A percentile compares a stretch with the other conserved stretches of the same genome.
phyloP scores from a whole-genome alignment of 2,888 invertebrate genomes.

The Bellardia bayeri region DNA sequence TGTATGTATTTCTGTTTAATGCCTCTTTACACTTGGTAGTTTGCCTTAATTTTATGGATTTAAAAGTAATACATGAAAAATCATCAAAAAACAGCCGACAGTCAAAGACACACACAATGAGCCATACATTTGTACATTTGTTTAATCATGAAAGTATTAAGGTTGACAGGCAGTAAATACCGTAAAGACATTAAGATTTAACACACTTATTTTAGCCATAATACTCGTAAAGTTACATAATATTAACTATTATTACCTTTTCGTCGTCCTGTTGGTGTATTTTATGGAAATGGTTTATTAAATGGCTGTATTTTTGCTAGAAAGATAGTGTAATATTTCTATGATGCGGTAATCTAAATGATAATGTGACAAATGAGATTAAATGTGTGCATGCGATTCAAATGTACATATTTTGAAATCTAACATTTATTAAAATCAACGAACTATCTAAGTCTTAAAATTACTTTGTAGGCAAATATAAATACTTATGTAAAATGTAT shows the following conservation, averaged over 20 bases:
- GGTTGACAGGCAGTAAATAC: conserved; percentile 33
- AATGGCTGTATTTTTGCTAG: background rate
- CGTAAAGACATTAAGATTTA: conserved; percentile 40
- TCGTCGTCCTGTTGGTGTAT: background rate
- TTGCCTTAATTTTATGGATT: conserved; percentile 35
- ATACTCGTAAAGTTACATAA: conserved; percentile 34
- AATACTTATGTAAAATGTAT: no score
- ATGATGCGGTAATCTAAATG: background rate
- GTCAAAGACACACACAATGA: background rate
- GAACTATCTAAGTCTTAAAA: background rate
- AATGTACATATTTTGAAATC: background rate
- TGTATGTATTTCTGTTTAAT: conserved; percentile 12
- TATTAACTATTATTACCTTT: conserved; percentile 39
- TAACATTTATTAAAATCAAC: background rate
- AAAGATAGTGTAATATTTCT: background rate
- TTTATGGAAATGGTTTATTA: conserved; percentile 21
- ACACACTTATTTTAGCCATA: conserved; percentile 38
- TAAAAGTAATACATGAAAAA: background rate
- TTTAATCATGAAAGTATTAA: conserved; percentile 13
- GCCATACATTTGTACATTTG: background rate
- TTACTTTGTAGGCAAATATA: background rate
- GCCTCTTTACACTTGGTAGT: background rate
- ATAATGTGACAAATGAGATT: background rate
- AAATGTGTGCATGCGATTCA: background rate
- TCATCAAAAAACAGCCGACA: background rate